Evolutionary conservation across 2,888 invertebrate species (phyloP), one percentile per base, ranked within the genome.

Genomic region (Andrena chrysosceles): DNA sequence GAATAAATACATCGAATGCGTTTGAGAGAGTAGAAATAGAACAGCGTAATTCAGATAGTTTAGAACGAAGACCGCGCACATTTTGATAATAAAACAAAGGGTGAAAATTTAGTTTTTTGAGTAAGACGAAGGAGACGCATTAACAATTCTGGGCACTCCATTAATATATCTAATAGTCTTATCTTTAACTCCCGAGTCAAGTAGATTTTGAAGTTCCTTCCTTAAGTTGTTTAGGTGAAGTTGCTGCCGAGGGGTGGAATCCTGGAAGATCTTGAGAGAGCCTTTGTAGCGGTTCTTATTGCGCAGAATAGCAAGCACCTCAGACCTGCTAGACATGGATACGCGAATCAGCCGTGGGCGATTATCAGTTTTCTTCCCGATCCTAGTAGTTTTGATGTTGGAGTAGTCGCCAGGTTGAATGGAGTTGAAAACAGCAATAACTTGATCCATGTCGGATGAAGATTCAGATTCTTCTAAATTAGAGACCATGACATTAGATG

Each of bases 121-220:
- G 0, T 23, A 20, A 10, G 29, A n/a, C n/a, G 48, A 2, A 7
- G 26, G 1, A 0, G 49, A 16, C 1, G n/a, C 10, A 29, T 49
- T 13, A 8, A 52, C 67, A n/a, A 67, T 67, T 67, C 10, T 67
- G 7, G 48, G 20, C 8, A 20, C 8, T 6, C 62, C n/a, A 62
- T 62, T 62, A 33, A 31, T 62, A 33, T 62, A 62, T 13, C 5
- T 16, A n/a, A 62, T 62, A 3, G 62, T 62, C 10, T 62, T 62
- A 31, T 56, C 20, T 26, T 3, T 23, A 8, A 20, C 8, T 8
- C 54, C 26, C 10, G 10, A 20, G 20, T 56, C 54, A 2, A 54
- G n/a, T 7, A 54, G n/a, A 20, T 8, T 54, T 8, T 23, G 8
- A 1, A 54, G 8, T 10, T 56, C 54, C 26, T 20, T 56, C 20